Evolutionary conservation across 2,113 vertebrate species (phyloP).

Genomic region (Panthera leo): DNA sequence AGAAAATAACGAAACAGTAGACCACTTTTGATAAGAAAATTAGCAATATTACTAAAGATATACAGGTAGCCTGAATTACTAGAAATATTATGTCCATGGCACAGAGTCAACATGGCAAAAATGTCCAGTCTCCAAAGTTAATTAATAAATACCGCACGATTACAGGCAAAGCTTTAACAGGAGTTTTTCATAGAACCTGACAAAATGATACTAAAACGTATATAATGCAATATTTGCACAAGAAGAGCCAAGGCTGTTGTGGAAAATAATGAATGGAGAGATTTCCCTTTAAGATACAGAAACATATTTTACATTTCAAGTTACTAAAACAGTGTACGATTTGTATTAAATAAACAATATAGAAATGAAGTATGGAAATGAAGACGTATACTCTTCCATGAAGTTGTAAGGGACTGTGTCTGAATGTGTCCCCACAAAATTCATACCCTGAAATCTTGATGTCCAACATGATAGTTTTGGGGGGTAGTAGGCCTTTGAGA

Average conservation of each 20-base stretch:
- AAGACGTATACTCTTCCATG: background rate
- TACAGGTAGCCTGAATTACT: background rate
- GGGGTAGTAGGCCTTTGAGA: background rate
- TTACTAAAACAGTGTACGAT: background rate
- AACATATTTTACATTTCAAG: background rate
- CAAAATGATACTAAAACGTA: background rate
- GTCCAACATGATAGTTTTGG: no score
- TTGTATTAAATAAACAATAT: background rate
- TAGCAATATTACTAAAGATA: background rate
- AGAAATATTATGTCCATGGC: no score
- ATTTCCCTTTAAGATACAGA: background rate
- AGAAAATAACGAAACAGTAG: background rate
- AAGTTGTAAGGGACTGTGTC: background rate
- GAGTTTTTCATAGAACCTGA: background rate
- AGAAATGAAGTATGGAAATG: background rate
- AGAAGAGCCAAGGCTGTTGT: background rate
- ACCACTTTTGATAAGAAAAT: background rate
- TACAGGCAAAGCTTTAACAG: background rate
- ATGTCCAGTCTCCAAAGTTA: background rate
- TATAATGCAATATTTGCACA: background rate
- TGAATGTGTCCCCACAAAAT: background rate
- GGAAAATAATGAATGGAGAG: background rate
- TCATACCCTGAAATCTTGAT: no score
- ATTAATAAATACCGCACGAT: background rate
- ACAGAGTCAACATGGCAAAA: background rate